Base-by-base conservation (phyloP, 2,888 invertebrate genomes). In the Eugnorisma glareosa region DNA sequence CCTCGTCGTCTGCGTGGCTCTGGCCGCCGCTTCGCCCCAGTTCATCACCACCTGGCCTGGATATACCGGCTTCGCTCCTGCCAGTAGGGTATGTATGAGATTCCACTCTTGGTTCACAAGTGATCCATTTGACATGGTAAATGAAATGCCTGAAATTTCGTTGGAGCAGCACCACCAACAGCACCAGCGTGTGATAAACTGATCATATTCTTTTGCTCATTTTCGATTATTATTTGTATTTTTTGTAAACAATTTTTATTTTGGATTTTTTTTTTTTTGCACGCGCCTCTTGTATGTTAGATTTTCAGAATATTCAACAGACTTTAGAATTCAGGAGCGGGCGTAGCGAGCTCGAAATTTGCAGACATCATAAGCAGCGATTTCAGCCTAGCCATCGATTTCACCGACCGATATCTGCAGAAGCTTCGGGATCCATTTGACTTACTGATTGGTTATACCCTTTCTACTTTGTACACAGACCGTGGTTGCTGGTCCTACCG, bases 21-120 rank as follows among this genome's bases (percentile, higher is more conserved):
- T 96, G 89, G 93, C 95, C 67, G 88, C 94, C 61, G 96, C 96
- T 21, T 95, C 96, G 43, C 96, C 96, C 18, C 96, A 96, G 88
- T 75, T 91, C 70, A 24, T 95, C 85, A 81, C 90, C 73, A 61
- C 89, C 66, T 94, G 91, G 91, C 93, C 93, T 3, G 92, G 92
- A 51, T 75, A 82, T 75, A 78, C 84, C 0, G 82, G 86, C 7
- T 77, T 68, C 90, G 92, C 54, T 77, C 89, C 48, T 59, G 81
- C 70, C 28, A 67, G 89, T 86, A 92, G 93, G 89, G 96, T 95
- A 85, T 92, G 92, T 89, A 75, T 72, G 15, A 35, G 15, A 31
- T 48, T 28, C 8, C 11, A 24, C 21, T 24, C 37, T 63, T 24
- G 37, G 37, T 63, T 21, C 61, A 35, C 61, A 21, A 21, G 10